Base-by-base conservation (phyloP, 2,113 vertebrate species). In the Chionomys nivalis region DNA sequence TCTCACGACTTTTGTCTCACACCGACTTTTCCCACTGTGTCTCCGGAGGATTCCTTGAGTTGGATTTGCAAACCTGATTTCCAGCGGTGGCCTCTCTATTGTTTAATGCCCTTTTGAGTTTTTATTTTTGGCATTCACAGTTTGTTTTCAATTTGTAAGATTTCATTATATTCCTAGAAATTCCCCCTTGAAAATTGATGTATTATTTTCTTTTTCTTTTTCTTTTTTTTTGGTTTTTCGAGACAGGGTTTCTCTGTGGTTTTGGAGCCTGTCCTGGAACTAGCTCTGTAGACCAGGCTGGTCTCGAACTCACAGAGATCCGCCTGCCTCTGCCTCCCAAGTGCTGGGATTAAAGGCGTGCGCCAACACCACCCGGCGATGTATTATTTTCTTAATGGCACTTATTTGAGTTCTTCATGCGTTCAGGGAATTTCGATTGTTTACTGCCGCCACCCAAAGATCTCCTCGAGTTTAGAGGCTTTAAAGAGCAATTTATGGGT, bases 91-190 rank as follows among this genome's bases (percentile, higher is more conserved):
- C 33, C n/a, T 65, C n/a, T 65, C 58, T 65, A 85, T 85, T 65
- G 39, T 33, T 42, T 85, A 65, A 65, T 63, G 39, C 26, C 82
- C 19, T 31, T 85, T 42, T 44, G 82, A 70, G 65, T 52, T 70
- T 70, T 24, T 95, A 70, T 92, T 95, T 93, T 79, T 90, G 65
- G 47, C 47, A 55, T 92, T 92, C 11, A 10, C 81, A 90, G 76
- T 94, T 95, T 70, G 61, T 52, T 85, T 94, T 90, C 65, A 65
- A 55, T 92, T 87, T 65, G 13, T 5, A 81, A 91, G 47, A 47
- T 33, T 75, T 79, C 28, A 83, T 86, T 90, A 10, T 87, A 42
- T 82, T 55, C 44, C 78, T 52, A 87, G 93, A 92, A 72, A 39
- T 23, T 10, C 49, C 61, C 5, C 44, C 52, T 73, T 91, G n/a